A percentile compares a stretch with the other conserved stretches of the same genome.
These are phyloP conservation scores for Monopterus albus DNA, from an alignment of 2,113 vertebrate genomes.

Conservation along the genomic window DNA sequence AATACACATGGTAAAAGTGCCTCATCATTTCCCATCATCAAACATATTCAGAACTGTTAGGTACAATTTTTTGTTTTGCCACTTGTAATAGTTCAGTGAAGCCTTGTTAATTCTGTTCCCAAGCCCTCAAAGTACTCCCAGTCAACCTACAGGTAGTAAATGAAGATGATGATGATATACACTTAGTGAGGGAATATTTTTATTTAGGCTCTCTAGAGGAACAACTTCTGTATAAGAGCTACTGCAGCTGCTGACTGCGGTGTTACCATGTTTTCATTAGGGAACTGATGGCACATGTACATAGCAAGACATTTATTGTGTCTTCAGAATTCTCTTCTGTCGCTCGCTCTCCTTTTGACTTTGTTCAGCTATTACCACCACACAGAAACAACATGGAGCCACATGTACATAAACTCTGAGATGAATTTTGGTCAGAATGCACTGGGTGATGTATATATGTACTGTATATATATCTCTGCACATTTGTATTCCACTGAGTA, in stretches of 20 bases:
- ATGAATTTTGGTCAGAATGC: conserved; percentile 18
- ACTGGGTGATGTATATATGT: not conserved
- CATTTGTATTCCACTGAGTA: too few relatives aligned
- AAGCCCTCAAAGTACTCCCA: conserved; percentile 14
- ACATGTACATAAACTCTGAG: not conserved
- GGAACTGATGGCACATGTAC: not conserved
- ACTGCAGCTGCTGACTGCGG: conserved; percentile 37
- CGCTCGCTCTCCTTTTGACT: not conserved
- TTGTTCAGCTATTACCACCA: not conserved
- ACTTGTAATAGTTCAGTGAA: not conserved
- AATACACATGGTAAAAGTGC: not conserved
- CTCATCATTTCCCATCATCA: conserved; percentile 15
- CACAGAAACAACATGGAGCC: not conserved
- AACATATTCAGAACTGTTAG: conserved; percentile 9
- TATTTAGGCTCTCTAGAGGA: conserved; percentile 37
- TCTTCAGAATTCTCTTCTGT: not conserved
- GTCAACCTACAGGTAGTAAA: not conserved
- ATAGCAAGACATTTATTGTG: not conserved
- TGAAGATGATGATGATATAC: conserved; percentile 48
- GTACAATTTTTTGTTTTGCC: conserved; percentile 1
- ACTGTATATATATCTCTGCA: not conserved
- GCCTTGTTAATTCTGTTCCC: not conserved
- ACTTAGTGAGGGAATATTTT: conserved; percentile 24
- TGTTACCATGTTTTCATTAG: conserved; percentile 40
- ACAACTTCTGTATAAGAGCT: conserved; percentile 23